Evolutionary conservation across 2,113 vertebrate genomes (phyloP), one percentile per base, ranked within the genome.

Genomic region (Mesembrinibis cayennensis): DNA sequence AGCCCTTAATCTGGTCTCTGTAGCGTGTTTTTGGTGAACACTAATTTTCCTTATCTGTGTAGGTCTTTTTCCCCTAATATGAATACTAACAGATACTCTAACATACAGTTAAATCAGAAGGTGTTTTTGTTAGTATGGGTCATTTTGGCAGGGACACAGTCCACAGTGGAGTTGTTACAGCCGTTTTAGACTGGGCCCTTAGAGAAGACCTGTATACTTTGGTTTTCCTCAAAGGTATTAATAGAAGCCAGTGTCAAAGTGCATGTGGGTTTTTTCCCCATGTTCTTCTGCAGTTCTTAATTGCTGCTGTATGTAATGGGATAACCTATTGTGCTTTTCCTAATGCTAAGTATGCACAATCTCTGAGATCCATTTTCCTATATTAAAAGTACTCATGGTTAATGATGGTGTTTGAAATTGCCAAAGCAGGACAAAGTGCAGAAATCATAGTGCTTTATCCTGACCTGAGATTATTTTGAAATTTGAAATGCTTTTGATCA

Each of bases 311-410:
- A 3, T 50, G 67, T 36, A 45, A 56, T 5, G 7, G 34, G 61
- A 27, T 7, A n/a, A 23, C 36, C 45, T 13, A 1, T 49, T 66
- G 40, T 34, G n/a, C 36, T 49, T 53, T 14, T 47, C 63, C n/a
- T 34, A 3, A 8, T 26, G 58, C 23, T 10, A 2, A 45, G 15
- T 7, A 9, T 11, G 1, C 23, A 5, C 27, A 23, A 1, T 17
- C 22, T 40, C 47, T 3, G 22, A 50, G 32, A 30, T 66, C 45
- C 13, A 4, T 11, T 42, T 67, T 61, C 74, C 74, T 26, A 0
- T 55, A 15, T 25, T 62, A 18, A 30, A 69, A 30, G 22, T 30
- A 29, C 29, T 67, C 7, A 1, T 34, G 53, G 44, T 18, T 65
- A 36, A n/a, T 32, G 29, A 14, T 42, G n/a, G 16, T 27, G 42